Evolutionary conservation across 2,797 vertebrate species (phyloP), one percentile per base, ranked within the genome.

Genomic region (Paramormyrops hopkinsi): DNA sequence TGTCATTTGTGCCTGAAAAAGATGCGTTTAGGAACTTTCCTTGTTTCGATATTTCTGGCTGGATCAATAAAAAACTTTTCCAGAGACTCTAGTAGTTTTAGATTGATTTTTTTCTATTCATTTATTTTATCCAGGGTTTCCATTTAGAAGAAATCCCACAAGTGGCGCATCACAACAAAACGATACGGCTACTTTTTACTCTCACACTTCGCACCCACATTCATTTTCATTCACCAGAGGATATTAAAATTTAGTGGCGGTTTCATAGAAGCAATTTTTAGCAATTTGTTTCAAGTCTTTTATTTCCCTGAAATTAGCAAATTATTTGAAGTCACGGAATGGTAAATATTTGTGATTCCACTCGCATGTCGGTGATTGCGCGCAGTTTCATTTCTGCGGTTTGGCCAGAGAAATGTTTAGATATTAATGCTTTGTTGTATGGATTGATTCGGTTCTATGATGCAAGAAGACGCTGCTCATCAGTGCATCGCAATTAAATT

Each of bases 151-250:
- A 50, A 14, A 22, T 84, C 44, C 83, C 48, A 91, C 90, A 92
- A 92, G 94, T 92, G 90, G 92, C 88, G 91, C 94, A 92, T 93
- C 92, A 87, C 92, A 93, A 91, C 93, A 93, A 91, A 89, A 48
- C 88, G 0, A 4, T 89, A 94, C 95, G 89, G 95, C 96, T 94
- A 93, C 90, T 95, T 95, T 90, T 95, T 94, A 90, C 41, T 33
- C 4, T 54, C 76, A 93, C 94, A 94, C 92, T 86, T 92, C 48
- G 3, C 92, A 92, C 90, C 41, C 90, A 90, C 93, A 88, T 92
- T 91, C 92, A 93, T 93, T 95, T 95, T 94, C 93, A 94, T 5
- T 92, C 90, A 94, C 95, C 92, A 93, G 91, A 89, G 93, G 90
- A 91, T 91, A 92, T 90, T 88, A 79, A 94, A 93, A 93, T 88